Base-by-base conservation (phyloP, 2,113 vertebrate species). In the Dasypus novemcinctus region DNA sequence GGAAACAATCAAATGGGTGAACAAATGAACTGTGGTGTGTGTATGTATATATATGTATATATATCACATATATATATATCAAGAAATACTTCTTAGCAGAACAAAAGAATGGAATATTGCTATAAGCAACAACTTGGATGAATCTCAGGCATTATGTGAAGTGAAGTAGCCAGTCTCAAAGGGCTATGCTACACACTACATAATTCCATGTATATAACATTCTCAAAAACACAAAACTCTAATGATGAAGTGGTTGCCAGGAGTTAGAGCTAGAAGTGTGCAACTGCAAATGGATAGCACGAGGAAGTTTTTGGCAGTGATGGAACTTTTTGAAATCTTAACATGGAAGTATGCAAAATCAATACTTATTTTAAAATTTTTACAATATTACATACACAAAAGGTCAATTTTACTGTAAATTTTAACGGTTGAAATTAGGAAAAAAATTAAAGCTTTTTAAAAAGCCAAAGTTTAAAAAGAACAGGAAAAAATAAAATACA, bases 391-490 rank as follows among this genome's bases (percentile, higher is more conserved):
- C 1, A 91, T 6, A 20, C 3, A 49, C 9, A 80, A 49, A 94
- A 88, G 93, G 11, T 2, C 38, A 85, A 69, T 43, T 87, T 85
- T 92, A 89, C 17, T 84, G 15, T 49, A 94, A 92, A 84, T 57
- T 14, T 78, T 85, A 87, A 87, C 93, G 33, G 36, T 83, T 8
- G 46, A 79, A 95, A 88, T 46, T 5, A 49, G 46, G 46, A 9
- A 13, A 52, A 75, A 95, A 93, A 41, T 25, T 57, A 79, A 36
- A 27, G 4, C 23, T 33, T 54, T 74, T 46, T n/a, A n/a, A 93
- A 83, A 66, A 46, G 2, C n/a, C 25, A 20, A 96, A 54, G 14
- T 80, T 88, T 46, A 21, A 57, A 57, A 93, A 41, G 59, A 43
- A 61, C 17, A 76, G 7, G 87, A 2, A 87, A 93, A 86, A 95